phyloP scores from a whole-genome alignment of 2,797 vertebrate genomes.

The Siniperca obscura region DNA sequence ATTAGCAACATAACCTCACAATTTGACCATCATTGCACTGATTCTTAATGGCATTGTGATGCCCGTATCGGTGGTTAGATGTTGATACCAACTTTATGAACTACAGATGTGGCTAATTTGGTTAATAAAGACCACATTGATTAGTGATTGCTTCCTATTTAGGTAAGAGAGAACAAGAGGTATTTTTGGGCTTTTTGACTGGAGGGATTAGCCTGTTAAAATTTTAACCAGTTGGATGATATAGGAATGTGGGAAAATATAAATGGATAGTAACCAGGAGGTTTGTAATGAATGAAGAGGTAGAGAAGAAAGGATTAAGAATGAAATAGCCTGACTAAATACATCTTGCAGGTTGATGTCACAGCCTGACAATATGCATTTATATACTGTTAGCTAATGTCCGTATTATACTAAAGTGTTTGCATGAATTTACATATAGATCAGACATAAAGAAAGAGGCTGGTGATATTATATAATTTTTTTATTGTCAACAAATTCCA shows the following conservation, averaged over 20 bases:
- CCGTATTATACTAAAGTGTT: background rate
- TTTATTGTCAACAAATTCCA: background rate
- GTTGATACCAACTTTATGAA: background rate
- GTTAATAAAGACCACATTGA: background rate
- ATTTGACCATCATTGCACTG: background rate
- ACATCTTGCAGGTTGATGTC: background rate
- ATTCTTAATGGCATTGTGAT: background rate
- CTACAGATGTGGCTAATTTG: background rate
- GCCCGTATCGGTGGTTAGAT: background rate
- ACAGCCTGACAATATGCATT: background rate
- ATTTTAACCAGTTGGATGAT: background rate
- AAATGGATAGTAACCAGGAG: background rate
- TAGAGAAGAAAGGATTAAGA: slow-evolving; percentile 5
- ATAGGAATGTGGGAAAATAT: background rate
- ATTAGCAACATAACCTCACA: background rate
- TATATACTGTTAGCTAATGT: background rate
- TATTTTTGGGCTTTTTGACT: background rate
- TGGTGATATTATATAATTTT: background rate
- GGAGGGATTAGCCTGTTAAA: background rate
- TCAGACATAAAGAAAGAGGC: background rate
- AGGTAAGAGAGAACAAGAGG: background rate
- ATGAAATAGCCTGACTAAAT: background rate
- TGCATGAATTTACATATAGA: background rate
- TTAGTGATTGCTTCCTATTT: background rate
- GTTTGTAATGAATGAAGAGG: slow-evolving; percentile 1